Conservation (phyloP, 2,888 invertebrate species). For the Sarcophaga caerulescens region DNA sequence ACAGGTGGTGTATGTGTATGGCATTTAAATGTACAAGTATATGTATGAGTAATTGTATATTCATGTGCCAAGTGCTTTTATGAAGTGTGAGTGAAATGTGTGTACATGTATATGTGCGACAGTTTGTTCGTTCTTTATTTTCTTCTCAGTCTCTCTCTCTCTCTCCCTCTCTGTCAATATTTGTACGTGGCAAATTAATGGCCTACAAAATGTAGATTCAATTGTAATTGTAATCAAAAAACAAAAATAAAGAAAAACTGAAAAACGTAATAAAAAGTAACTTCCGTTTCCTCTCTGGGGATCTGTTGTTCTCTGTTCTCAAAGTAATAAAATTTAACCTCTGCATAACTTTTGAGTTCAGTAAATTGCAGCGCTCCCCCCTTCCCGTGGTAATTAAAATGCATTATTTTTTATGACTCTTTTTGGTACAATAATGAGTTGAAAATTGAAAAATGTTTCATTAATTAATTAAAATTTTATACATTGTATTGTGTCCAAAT, state of each 20-base stretch:
- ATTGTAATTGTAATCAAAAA: constrained; percentile 42
- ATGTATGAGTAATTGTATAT: not conserved
- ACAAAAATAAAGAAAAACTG: not conserved
- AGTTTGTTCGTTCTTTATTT: not conserved
- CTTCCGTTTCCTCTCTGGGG: not conserved
- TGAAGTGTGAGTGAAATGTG: not conserved
- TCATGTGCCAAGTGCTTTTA: not conserved
- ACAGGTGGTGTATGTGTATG: not conserved
- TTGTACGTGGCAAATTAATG: constrained; percentile 53
- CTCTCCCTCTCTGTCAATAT: not conserved
- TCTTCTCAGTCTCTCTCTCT: not conserved
- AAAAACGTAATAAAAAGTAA: not conserved
- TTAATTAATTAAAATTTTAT: not conserved
- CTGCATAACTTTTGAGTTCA: not conserved
- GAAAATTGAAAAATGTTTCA: not conserved
- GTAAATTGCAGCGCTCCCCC: not conserved
- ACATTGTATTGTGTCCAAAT: not conserved
- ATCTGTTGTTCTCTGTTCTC: not conserved
- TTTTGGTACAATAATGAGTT: not conserved
- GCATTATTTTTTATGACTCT: not conserved
- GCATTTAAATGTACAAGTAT: too few species aligned
- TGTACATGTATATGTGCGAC: not conserved
- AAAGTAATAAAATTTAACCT: constrained; percentile 21
- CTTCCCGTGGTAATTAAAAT: not conserved
- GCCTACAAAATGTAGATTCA: constrained; percentile 52